These are phyloP conservation scores for Phymanthus crucifer DNA, from an alignment of 92 coral and sea anemone genomes.

Conservation along the genomic window DNA sequence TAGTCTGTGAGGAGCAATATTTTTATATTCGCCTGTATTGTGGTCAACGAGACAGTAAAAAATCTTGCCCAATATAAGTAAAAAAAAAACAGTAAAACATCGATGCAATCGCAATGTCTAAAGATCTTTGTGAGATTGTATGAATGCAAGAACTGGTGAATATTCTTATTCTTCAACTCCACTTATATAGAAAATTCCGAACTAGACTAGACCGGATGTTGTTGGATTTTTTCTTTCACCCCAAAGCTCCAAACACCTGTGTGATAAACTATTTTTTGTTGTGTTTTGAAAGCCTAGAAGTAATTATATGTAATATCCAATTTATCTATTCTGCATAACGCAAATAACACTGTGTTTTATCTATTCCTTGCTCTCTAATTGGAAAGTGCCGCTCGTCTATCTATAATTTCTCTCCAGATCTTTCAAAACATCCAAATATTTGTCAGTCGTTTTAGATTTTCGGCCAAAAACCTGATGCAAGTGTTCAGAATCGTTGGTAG, in stretches of 20 bases:
- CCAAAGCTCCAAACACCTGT: slow-evolving; percentile 67
- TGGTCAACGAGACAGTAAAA: background rate
- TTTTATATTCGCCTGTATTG: background rate
- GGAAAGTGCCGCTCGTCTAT: slow-evolving; percentile 47
- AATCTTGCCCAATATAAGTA: background rate
- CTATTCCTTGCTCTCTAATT: slow-evolving; percentile 69
- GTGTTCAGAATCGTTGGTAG: slow-evolving; percentile 6
- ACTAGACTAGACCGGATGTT: slow-evolving; percentile 81
- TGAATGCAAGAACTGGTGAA: slow-evolving; percentile 8
- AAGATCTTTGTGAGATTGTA: slow-evolving; percentile 68
- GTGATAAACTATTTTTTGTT: slow-evolving; percentile 67
- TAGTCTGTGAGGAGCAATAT: background rate
- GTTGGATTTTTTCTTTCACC: slow-evolving; percentile 10
- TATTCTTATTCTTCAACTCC: slow-evolving; percentile 27
- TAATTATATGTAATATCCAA: slow-evolving; percentile 95
- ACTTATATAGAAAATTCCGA: slow-evolving; percentile 69
- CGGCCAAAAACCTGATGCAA: background rate
- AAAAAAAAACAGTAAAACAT: slow-evolving; percentile 6
- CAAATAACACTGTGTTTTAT: slow-evolving; percentile 79
- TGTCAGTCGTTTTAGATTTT: background rate
- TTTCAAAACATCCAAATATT: slow-evolving; percentile 10
- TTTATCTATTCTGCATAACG: slow-evolving; percentile 81
- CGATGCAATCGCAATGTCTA: slow-evolving; percentile 29
- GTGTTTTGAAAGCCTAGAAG: slow-evolving; percentile 86
- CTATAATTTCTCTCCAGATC: background rate